Conservation (phyloP, 2,113 vertebrate genomes). For the Oplegnathus fasciatus region DNA sequence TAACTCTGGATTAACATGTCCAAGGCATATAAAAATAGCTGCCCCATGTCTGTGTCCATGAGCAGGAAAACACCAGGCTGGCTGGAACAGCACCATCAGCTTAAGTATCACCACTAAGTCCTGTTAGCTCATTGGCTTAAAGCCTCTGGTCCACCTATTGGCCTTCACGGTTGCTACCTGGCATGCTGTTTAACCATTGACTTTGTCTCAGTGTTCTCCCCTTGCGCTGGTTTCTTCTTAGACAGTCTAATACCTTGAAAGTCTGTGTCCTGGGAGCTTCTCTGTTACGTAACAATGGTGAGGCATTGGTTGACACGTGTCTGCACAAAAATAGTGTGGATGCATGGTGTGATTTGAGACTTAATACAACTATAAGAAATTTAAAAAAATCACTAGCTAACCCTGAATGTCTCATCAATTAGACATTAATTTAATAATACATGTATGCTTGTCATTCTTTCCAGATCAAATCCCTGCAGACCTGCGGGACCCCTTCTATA, state of each 20-base stretch:
- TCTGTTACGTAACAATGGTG: constrained; percentile 52
- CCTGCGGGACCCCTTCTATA: constrained; percentile 94
- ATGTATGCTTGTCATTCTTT: constrained; percentile 4
- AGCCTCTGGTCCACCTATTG: constrained; percentile 19
- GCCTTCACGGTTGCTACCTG: constrained; percentile 6
- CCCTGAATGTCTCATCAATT: neutral
- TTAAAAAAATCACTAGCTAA: neutral
- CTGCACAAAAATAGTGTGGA: constrained; percentile 8
- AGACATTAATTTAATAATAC: neutral
- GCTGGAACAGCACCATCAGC: constrained; percentile 52
- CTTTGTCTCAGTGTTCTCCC: constrained; percentile 25
- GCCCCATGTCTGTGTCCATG: constrained; percentile 28
- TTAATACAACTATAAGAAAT: constrained; percentile 10
- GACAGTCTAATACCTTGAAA: constrained; percentile 57
- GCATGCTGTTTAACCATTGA: constrained; percentile 35
- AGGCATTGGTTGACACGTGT: constrained; percentile 41
- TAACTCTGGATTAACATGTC: constrained; percentile 69
- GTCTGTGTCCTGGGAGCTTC: constrained; percentile 21
- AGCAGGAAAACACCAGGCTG: constrained; percentile 31
- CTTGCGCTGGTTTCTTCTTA: constrained; percentile 26
- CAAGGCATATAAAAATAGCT: constrained; percentile 69
- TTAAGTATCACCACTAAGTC: constrained; percentile 66
- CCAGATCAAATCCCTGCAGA: constrained; percentile 94
- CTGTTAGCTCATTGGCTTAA: constrained; percentile 57
- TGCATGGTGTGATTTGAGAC: constrained; percentile 19